Evolutionary conservation across 2,797 vertebrate genomes (phyloP), one percentile per base, ranked within the genome.

Genomic region (Lithobates sylvaticus): DNA sequence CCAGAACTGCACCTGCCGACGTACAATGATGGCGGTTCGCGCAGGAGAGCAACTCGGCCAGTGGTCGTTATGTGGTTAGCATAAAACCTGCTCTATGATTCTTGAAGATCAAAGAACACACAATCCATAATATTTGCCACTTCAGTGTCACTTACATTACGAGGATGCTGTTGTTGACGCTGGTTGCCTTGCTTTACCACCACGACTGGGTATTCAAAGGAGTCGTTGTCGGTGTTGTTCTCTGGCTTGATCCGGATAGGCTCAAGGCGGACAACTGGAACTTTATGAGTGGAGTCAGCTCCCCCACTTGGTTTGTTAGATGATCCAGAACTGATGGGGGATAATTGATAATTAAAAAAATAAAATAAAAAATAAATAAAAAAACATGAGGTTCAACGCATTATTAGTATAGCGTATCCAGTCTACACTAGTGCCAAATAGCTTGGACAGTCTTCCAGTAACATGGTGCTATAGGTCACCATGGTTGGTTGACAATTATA

Each of bases 241-340:
- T 96, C 95, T 84, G 95, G 94, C 79, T 96, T 96, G 88, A 96
- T 95, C 89, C 88, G 91, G 88, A 96, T 95, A 0, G 95, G 94
- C 71, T 95, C 95, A 89, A 95, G 88, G 91, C 95, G 92, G 36
- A 96, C 95, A 12, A 95, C 91, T 0, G 95, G 94, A 69, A 95
- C 89, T 90, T 90, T 95, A 88, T 95, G 95, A 2, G 94, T 95
- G 8, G 94, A 94, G 89, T 96, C 95, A 44, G 95, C 94, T 90
- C 94, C 94, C 86, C 93, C 86, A 80, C 92, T 93, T 76, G 93
- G 94, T 81, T 92, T 94, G 90, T 94, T 94, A 70, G 93, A 96
- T 61, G 94, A 95, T 90, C 94, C 89, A 89, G 94, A 95, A 87
- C 95, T 96, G 34, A 27, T 10, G 13, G 29, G 7, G 54, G 6